Conservation (phyloP, 2,113 vertebrate species). For the human (Homo sapiens) region DNA sequence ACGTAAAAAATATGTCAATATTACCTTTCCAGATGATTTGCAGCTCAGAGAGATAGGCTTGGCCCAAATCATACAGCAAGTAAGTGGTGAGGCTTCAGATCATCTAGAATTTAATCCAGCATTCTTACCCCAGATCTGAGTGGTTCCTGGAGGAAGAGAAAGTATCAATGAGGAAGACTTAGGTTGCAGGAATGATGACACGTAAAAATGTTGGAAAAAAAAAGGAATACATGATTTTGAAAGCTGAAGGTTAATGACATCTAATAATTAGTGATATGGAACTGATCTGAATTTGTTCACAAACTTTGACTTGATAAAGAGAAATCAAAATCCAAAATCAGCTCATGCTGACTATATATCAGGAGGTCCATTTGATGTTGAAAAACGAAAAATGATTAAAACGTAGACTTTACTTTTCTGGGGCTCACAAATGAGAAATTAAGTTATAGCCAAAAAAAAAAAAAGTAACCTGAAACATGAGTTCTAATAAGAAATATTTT, state of each 20-base stretch:
- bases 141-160: neutral
- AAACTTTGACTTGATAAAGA: neutral
- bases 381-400: neutral
- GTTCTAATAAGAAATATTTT: too few relatives aligned
- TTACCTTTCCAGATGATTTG: neutral
- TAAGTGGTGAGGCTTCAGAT: neutral
- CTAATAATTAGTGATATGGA: neutral
- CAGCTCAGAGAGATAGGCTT: neutral
- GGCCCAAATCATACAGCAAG: neutral
- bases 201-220: neutral
- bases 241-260: neutral
- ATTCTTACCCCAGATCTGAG: neutral
- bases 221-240: neutral
- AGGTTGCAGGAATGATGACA: neutral
- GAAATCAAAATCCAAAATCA: neutral
- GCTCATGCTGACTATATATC: neutral
- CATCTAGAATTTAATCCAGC: neutral
- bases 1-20: neutral
- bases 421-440: neutral
- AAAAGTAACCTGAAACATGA: rapidly evolving
- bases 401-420: neutral
- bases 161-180: neutral
- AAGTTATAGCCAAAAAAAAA: neutral
- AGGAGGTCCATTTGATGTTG: neutral
- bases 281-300: neutral